phyloP scores from a whole-genome alignment of 2,888 invertebrate genomes.

The Ophion ellenae region DNA sequence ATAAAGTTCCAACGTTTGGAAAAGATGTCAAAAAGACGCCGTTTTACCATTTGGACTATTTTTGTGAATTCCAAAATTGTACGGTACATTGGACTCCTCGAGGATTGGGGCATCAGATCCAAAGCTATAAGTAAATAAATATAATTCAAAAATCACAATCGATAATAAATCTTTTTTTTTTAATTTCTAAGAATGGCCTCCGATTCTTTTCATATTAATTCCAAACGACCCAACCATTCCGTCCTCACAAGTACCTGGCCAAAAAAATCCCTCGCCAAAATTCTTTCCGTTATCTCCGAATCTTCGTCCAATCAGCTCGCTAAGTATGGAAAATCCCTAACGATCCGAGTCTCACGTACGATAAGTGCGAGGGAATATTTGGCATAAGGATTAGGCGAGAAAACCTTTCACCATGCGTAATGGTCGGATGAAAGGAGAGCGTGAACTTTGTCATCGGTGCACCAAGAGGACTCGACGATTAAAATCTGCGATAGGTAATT shows the following conservation, averaged over 20 bases:
- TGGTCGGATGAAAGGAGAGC: background rate
- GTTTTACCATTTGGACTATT: too few species aligned
- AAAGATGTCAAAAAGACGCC: too few species aligned
- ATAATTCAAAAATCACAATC: too few species aligned
- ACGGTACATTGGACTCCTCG: too few species aligned
- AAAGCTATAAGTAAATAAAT: too few species aligned
- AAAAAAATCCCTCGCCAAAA: background rate
- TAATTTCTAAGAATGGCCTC: too few species aligned
- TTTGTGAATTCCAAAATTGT: too few species aligned
- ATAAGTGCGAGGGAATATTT: slow-evolving; percentile 32
- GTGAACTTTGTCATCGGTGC: slow-evolving; percentile 48
- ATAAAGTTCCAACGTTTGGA: too few species aligned
- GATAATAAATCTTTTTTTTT: too few species aligned
- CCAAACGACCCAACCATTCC: background rate
- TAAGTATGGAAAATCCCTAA: background rate
- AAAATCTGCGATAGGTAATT: slow-evolving; percentile 49
- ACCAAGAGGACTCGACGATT: slow-evolving; percentile 31
- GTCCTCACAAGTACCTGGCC: background rate
- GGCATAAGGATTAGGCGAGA: slow-evolving; percentile 45
- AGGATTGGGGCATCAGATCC: too few species aligned
- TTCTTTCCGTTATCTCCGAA: background rate
- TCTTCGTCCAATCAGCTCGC: background rate
- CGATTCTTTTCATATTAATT: too few species aligned
- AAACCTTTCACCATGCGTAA: slow-evolving; percentile 6
- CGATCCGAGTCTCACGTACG: background rate